Percentiles rank a stretch among this genome's conserved stretches.
Evolutionary conservation across 2,113 vertebrate genomes (phyloP).

Genomic region (Nannospalax galili): DNA sequence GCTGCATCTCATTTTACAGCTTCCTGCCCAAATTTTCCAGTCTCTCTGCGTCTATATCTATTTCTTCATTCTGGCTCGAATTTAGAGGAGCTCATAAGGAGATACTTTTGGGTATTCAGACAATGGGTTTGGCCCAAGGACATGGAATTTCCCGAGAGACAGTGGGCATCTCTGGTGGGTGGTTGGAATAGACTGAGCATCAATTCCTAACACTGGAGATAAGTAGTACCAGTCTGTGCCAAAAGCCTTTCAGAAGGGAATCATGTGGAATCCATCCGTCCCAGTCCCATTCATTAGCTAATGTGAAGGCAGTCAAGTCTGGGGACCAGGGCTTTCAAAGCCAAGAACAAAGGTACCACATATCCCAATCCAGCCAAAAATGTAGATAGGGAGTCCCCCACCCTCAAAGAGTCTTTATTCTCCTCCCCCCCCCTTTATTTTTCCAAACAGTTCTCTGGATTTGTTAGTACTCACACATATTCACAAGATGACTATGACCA

Average conservation of each 20-base stretch:
- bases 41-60: slow-evolving; percentile 51
- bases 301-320: slow-evolving; percentile 29
- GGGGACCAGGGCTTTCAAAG: slow-evolving; percentile 22
- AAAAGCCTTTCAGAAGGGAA: slow-evolving; percentile 33
- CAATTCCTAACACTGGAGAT: slow-evolving; percentile 26
- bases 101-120: slow-evolving; percentile 50
- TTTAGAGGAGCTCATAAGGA: slow-evolving; percentile 31
- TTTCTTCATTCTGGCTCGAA: slow-evolving; percentile 63
- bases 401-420: background rate
- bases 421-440: no score
- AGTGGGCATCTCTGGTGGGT: slow-evolving; percentile 57
- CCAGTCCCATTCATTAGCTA: slow-evolving; percentile 24
- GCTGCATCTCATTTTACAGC: slow-evolving; percentile 74
- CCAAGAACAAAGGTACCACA: slow-evolving; percentile 39
- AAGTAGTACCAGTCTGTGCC: slow-evolving; percentile 58
- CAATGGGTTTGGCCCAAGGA: slow-evolving; percentile 57
- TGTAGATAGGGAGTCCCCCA: background rate
- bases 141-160: slow-evolving; percentile 68
- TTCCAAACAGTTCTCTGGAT: background rate
- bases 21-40: slow-evolving; percentile 69
- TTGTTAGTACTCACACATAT: background rate
- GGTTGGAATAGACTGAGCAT: slow-evolving; percentile 34
- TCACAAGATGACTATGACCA: background rate
- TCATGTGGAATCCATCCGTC: slow-evolving; percentile 68
- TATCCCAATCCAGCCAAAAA: background rate